A percentile compares a stretch with the other conserved stretches of the same genome.
Conservation (phyloP, 2,113 vertebrate species). For the Oryzias melastigma region DNA sequence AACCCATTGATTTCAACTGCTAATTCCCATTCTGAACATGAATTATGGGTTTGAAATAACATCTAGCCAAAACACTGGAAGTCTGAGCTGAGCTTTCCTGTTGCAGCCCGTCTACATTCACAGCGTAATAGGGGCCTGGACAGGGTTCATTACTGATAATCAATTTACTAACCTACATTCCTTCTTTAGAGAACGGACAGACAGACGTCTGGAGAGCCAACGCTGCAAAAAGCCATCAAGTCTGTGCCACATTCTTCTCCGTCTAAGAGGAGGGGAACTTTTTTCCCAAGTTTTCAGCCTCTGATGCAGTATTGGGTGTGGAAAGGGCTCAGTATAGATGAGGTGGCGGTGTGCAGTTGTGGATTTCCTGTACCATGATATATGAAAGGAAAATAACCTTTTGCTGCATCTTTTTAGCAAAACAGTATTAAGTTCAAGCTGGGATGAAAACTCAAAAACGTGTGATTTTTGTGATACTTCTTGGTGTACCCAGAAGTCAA, state of each 20-base stretch:
- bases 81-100: conserved; percentile 34
- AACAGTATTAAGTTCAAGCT: conserved; percentile 17
- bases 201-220: conserved; percentile 30
- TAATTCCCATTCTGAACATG: no score
- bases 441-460: neutral
- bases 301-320: conserved; percentile 39
- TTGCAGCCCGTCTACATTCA: conserved; percentile 34
- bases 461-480: neutral
- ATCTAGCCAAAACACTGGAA: conserved; percentile 4
- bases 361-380: conserved; percentile 22
- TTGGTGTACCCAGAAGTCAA: conserved; percentile 22
- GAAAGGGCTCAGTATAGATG: conserved; percentile 49
- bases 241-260: conserved; percentile 61
- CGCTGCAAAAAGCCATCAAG: conserved; percentile 64
- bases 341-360: conserved; percentile 30
- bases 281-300: conserved; percentile 55
- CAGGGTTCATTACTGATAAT: conserved; percentile 57
- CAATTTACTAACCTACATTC: conserved; percentile 64
- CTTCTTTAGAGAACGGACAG: conserved; percentile 49
- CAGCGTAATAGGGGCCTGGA: conserved; percentile 43
- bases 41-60: no score
- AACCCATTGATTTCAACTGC: no score
- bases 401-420: conserved; percentile 30
- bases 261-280: conserved; percentile 54
- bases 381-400: conserved; percentile 40